These are phyloP conservation scores for Channallabes apus DNA, from an alignment of 2,797 vertebrate species.

Conservation along the genomic window DNA sequence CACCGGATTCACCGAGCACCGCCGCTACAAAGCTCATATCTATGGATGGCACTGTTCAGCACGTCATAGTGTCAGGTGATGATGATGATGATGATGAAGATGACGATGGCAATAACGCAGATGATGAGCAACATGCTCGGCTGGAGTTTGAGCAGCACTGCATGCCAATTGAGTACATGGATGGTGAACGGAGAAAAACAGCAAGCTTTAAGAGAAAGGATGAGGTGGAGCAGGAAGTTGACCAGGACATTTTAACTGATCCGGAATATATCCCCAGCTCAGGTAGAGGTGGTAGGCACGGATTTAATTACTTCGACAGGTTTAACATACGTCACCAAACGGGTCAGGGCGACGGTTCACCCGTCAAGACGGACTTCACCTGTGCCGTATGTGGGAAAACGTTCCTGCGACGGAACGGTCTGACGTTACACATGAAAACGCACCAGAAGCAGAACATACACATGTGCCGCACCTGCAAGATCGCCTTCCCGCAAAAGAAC, in stretches of 20 bases:
- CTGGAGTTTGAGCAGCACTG: conserved; percentile 36
- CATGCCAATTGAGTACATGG: conserved; percentile 40
- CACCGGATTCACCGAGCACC: not conserved
- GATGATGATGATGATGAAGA: not conserved
- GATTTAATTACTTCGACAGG: conserved; percentile 43
- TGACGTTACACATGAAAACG: conserved; percentile 67
- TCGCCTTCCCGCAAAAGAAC: conserved; percentile 57
- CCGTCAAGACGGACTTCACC: conserved; percentile 45
- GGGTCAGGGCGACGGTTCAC: conserved; percentile 23
- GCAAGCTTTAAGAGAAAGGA: not conserved
- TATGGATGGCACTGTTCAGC: conserved; percentile 26
- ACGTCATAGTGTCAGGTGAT: conserved; percentile 22
- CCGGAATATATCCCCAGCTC: not conserved
- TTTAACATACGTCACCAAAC: conserved; percentile 19
- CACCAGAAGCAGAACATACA: conserved; percentile 60
- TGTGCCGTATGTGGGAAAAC: conserved; percentile 63
- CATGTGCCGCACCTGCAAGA: conserved; percentile 66
- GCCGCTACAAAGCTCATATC: conserved; percentile 15
- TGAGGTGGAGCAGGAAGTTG: not conserved
- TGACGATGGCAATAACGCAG: no score
- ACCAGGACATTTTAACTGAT: conserved; percentile 8
- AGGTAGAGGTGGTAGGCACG: conserved; percentile 10
- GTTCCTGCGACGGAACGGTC: conserved; percentile 64
- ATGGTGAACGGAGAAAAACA: not conserved
- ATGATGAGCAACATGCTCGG: conserved; percentile 5